Conservation (phyloP, 2,888 invertebrate species). For the Acheta domesticus region DNA sequence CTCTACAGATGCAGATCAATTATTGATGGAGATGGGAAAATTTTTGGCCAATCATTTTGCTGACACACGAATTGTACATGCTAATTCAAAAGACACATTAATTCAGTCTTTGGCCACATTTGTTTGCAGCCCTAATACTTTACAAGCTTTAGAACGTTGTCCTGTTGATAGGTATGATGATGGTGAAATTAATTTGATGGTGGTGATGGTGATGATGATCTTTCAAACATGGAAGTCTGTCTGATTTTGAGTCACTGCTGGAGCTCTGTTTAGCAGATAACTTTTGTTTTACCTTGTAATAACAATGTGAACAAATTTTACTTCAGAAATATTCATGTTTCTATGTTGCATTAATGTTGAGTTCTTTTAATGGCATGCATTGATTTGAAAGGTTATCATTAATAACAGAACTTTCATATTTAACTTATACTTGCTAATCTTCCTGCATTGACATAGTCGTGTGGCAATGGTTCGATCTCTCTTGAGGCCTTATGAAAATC, state of each 20-base stretch:
- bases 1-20: constrained; percentile 46
- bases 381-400: no score
- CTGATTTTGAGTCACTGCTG: not conserved
- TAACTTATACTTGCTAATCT: no score
- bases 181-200: no score
- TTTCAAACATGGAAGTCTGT: no score
- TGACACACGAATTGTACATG: constrained; percentile 68
- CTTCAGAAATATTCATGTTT: not conserved
- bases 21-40: constrained; percentile 62
- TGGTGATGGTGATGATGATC: no score
- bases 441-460: constrained; percentile 49
- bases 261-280: not conserved
- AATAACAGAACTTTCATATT: no score
- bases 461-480: constrained; percentile 64
- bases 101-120: constrained; percentile 74
- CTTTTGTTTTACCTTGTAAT: no score
- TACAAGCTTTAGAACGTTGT: constrained; percentile 67
- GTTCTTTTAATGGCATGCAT: no score
- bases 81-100: constrained; percentile 71
- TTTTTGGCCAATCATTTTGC: constrained; percentile 74
- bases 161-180: constrained; percentile 56
- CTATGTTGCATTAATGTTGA: no score
- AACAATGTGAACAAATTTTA: not conserved
- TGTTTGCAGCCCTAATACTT: constrained; percentile 68
- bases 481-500: constrained; percentile 73